Percentiles rank a stretch among this genome's conserved stretches.
Evolutionary conservation across 2,888 invertebrate genomes (phyloP).

Genomic region (Hydraecia micacea): DNA sequence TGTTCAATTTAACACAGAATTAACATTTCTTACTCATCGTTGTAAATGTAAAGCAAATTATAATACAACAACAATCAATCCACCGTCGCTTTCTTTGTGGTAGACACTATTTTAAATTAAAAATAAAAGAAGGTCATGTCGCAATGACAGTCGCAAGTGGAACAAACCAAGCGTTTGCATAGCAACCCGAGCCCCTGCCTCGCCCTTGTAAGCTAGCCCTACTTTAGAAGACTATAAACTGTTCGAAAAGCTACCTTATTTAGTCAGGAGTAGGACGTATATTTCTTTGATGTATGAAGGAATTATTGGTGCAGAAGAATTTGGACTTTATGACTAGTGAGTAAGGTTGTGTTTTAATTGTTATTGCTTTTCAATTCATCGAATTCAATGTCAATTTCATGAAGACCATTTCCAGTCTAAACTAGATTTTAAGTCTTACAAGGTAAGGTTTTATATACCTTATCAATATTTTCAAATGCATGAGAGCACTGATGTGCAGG

Average conservation of each 20-base stretch:
- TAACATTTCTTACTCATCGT: not conserved
- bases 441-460: constrained; percentile 16
- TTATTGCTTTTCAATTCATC: constrained; percentile 54
- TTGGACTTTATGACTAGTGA: accelerated
- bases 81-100: constrained; percentile 28
- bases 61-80: constrained; percentile 4
- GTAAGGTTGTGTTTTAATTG: constrained; percentile 61
- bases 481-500: constrained; percentile 72
- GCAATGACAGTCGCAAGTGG: constrained; percentile 62
- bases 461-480: constrained; percentile 67
- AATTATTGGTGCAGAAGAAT: constrained; percentile 5
- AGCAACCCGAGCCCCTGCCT: constrained; percentile 77
- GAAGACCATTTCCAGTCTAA: constrained; percentile 39
- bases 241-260: constrained; percentile 57
- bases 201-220: constrained; percentile 69
- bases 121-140: constrained; percentile 46
- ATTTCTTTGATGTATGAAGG: constrained; percentile 30
- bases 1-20: not conserved
- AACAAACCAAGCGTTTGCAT: constrained; percentile 72
- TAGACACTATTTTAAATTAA: constrained; percentile 8
- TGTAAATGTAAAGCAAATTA: not conserved
- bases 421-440: constrained; percentile 20
- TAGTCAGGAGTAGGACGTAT: accelerated
- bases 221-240: constrained; percentile 39
- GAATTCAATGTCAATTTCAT: constrained; percentile 71